Evolutionary conservation across 2,888 invertebrate species (phyloP).

Genomic region (Eulithis testata): DNA sequence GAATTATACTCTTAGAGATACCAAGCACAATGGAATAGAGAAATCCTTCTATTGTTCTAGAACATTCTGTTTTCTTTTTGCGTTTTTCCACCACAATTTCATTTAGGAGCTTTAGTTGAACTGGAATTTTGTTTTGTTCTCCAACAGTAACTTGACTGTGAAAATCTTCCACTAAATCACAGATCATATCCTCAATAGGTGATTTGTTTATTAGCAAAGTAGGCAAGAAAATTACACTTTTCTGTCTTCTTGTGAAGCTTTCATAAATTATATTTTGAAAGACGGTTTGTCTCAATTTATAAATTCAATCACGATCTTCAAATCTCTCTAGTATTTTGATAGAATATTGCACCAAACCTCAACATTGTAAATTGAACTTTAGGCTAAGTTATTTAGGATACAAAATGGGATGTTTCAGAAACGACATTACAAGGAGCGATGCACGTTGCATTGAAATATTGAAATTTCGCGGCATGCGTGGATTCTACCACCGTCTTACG

Average conservation of each 20-base stretch:
- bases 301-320: conserved; percentile 5
- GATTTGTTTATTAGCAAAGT: too few relatives aligned
- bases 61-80: not conserved
- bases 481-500: conserved; percentile 41
- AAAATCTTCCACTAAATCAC: too few relatives aligned
- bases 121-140: too few relatives aligned
- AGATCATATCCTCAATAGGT: too few relatives aligned
- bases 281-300: not conserved
- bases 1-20: conserved; percentile 14
- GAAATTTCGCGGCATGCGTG: conserved; percentile 60
- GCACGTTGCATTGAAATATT: conserved; percentile 64
- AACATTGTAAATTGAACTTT: conserved; percentile 10
- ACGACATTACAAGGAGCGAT: conserved; percentile 44
- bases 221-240: too few relatives aligned
- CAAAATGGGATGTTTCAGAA: conserved; percentile 5
- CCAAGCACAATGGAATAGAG: conserved; percentile 12
- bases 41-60: conserved; percentile 11
- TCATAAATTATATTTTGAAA: too few relatives aligned
- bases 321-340: conserved; percentile 6
- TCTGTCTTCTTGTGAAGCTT: too few relatives aligned
- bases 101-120: not conserved
- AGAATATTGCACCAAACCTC: not conserved
- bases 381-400: not conserved
- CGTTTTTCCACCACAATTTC: not conserved
- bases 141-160: too few relatives aligned